Percentiles rank a stretch among this genome's conserved stretches.
Evolutionary conservation across 1,140 invertebrate species (phyloP).

Genomic region (Diabrotica undecimpunctata): DNA sequence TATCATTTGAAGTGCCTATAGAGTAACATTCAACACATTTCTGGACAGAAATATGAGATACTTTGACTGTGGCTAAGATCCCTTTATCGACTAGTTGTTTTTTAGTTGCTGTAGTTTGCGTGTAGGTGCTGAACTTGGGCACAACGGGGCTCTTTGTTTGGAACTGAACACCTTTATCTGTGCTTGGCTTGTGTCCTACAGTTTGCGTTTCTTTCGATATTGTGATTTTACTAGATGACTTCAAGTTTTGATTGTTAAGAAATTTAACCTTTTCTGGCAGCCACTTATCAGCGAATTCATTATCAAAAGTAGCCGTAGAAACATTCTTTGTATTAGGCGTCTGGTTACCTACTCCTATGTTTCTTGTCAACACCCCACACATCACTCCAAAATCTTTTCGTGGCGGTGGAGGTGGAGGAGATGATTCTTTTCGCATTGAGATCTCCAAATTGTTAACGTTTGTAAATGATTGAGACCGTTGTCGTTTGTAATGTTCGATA

Average conservation of each 20-base stretch:
- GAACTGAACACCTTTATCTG: constrained; percentile 42
- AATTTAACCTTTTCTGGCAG: constrained; percentile 42
- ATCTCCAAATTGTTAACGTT: constrained; percentile 27
- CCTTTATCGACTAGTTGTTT: constrained; percentile 43
- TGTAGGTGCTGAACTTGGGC: constrained; percentile 18
- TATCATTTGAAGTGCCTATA: constrained; percentile 51
- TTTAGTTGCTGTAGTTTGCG: constrained; percentile 30
- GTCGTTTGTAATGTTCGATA: constrained; percentile 21
- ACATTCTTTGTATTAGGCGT: constrained; percentile 45
- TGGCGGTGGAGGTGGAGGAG: constrained; percentile 32
- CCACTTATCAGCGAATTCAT: constrained; percentile 42
- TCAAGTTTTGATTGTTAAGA: constrained; percentile 29
- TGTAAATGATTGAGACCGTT: constrained; percentile 36
- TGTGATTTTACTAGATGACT: constrained; percentile 35
- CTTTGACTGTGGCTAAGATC: constrained; percentile 46
- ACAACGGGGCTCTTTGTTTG: constrained; percentile 16
- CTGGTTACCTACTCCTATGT: constrained; percentile 59
- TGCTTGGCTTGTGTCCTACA: constrained; percentile 35
- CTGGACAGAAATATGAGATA: constrained; percentile 36
- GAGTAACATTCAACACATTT: constrained; percentile 47
- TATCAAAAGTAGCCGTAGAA: constrained; percentile 39
- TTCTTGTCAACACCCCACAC: constrained; percentile 62
- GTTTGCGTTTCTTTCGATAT: constrained; percentile 42
- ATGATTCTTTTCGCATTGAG: constrained; percentile 23
- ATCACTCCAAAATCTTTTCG: constrained; percentile 64